A percentile compares a stretch with the other conserved stretches of the same genome.
Conservation (phyloP, 2,888 invertebrate species). For the Aphidoletes aphidimyza region DNA sequence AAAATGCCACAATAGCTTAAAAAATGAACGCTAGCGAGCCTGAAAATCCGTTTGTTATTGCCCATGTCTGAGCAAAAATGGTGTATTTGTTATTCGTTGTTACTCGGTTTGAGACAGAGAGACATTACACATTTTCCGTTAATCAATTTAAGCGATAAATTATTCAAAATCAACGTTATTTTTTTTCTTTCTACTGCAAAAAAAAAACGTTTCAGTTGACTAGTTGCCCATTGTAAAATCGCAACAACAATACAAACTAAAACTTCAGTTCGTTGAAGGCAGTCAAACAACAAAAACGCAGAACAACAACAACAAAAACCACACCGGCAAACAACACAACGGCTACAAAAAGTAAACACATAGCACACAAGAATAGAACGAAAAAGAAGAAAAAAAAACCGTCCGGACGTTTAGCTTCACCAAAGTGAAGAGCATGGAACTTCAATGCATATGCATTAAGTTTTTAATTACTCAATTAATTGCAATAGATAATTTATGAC, state of each 20-base stretch:
- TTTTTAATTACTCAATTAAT: constrained; percentile 47
- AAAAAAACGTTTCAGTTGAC: background rate
- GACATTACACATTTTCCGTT: constrained; percentile 43
- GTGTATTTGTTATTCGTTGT: background rate
- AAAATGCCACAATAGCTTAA: constrained; percentile 13
- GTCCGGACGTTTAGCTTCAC: background rate
- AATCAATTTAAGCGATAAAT: constrained; percentile 41
- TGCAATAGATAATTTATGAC: constrained; percentile 49
- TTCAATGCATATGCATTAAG: background rate
- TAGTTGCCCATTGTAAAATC: background rate
- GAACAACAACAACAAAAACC: too few species aligned
- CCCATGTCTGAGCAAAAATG: too few species aligned
- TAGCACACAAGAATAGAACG: background rate
- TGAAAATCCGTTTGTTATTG: too few species aligned
- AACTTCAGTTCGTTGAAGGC: too few species aligned
- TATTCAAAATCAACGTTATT: constrained; percentile 35
- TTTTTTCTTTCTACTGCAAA: background rate
- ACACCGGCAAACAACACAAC: too few species aligned
- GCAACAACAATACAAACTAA: background rate
- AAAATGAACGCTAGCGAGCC: too few species aligned
- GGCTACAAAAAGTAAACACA: background rate
- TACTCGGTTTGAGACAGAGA: background rate
- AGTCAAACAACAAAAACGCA: too few species aligned
- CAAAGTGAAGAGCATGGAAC: background rate
- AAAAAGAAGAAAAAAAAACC: background rate